Evolutionary conservation across 2,888 invertebrate genomes (phyloP).

Genomic region (Electrophaes corylata): DNA sequence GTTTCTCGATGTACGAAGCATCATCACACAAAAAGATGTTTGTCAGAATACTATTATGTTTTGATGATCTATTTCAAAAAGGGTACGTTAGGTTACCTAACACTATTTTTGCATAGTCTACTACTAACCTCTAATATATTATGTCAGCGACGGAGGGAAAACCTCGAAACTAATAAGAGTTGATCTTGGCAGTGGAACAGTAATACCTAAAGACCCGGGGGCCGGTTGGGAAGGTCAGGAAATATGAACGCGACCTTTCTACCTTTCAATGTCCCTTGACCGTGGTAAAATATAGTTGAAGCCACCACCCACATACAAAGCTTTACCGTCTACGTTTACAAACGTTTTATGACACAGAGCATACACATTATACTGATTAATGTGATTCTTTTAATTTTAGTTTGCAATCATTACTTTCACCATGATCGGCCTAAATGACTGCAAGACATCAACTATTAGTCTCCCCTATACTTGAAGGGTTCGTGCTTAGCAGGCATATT

Average conservation of each 20-base stretch:
- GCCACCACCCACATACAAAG: not conserved
- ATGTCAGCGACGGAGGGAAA: not conserved
- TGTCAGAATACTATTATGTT: too few species aligned
- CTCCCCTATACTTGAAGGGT: too few species aligned
- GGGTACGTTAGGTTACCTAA: too few species aligned
- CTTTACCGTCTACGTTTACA: not conserved
- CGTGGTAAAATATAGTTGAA: not conserved
- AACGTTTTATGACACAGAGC: not conserved
- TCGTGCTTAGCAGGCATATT: too few species aligned
- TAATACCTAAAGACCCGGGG: slow-evolving; percentile 11
- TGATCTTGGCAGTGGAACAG: slow-evolving; percentile 27
- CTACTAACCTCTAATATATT: not conserved
- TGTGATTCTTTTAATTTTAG: too few species aligned
- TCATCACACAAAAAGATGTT: not conserved
- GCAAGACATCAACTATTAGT: too few species aligned
- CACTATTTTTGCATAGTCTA: too few species aligned
- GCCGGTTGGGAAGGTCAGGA: slow-evolving; percentile 24
- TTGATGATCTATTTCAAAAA: too few species aligned
- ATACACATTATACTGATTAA: too few species aligned
- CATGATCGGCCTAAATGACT: too few species aligned
- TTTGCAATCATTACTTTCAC: too few species aligned
- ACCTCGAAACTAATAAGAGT: slow-evolving; percentile 17
- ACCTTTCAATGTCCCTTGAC: slow-evolving; percentile 13
- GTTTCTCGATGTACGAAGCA: not conserved
- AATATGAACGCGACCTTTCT: slow-evolving; percentile 16